phyloP scores from a whole-genome alignment of 2,888 invertebrate genomes.

The Andrena marginata region DNA sequence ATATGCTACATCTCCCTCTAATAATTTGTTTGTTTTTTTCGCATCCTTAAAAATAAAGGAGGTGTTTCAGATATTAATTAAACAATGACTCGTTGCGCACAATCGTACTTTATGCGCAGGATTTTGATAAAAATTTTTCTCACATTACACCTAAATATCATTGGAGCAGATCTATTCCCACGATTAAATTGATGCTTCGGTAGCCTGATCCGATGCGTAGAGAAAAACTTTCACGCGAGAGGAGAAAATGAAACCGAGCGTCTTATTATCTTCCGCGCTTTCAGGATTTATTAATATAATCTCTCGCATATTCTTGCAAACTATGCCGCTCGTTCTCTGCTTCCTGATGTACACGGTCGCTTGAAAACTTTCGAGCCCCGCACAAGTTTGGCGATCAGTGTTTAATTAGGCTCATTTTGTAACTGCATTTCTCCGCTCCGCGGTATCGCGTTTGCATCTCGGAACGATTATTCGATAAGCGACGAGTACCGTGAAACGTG shows the following conservation, averaged over 20 bases:
- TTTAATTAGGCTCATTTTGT: background rate
- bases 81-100: background rate
- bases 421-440: background rate
- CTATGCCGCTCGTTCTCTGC: background rate
- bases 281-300: slow-evolving; percentile 46
- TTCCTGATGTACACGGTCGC: slow-evolving; percentile 1
- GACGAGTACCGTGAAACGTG: background rate
- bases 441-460: background rate
- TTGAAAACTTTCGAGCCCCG: background rate
- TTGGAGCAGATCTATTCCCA: slow-evolving; percentile 41
- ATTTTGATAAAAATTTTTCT: slow-evolving; percentile 12
- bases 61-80: background rate
- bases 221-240: slow-evolving; percentile 55
- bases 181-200: slow-evolving; percentile 33
- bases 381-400: background rate
- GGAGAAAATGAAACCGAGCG: slow-evolving; percentile 55
- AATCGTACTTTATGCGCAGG: background rate
- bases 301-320: slow-evolving; percentile 4
- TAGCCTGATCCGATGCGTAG: slow-evolving; percentile 22
- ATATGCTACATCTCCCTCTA: background rate
- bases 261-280: slow-evolving; percentile 48
- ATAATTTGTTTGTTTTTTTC: background rate
- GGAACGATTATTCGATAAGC: background rate
- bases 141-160: slow-evolving; percentile 30
- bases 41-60: background rate